Evolutionary conservation across 2,797 vertebrate species (phyloP), one percentile per base, ranked within the genome.

Genomic region (Anguilla pacifica): DNA sequence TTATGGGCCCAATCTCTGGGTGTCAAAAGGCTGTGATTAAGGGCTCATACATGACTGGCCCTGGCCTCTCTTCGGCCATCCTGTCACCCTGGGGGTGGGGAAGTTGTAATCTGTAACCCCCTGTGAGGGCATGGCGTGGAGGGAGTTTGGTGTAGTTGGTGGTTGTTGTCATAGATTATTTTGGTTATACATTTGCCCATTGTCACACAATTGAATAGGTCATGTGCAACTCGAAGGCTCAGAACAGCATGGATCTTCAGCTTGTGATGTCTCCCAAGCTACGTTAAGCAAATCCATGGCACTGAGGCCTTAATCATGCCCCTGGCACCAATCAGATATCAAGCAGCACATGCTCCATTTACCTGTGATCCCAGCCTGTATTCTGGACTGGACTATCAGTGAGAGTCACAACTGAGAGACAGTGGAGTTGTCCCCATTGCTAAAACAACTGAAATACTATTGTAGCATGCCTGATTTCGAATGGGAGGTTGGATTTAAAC

Each of bases 1-100:
- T 93, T 94, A 94, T 93, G 92, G 91, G 92, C 93, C 96, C 95
- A 96, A 96, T 96, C 95, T 95, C 94, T 95, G 95, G 92, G 95
- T 97, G 96, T 96, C 95, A 96, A 94, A 94, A 92, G 31, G 91
- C 91, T 92, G 94, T 97, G 96, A 97, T 97, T 97, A 96, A 97
- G 93, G 95, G 95, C 94, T 93, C 94, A 94, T 93, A 93, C 93
- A 94, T 28, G 59, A 46, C 59, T 70, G 46, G 61, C 17, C 79
- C 79, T 79, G 70, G 70, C 17, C 70, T 2, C 70, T 72, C 70
- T 35, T 35, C 31, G 13, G 70, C 70, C 70, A 72, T 72, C 28
- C n/a, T 72, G 70, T 72, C 70, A 72, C 28, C 70, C 3, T 3
- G 7, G 74, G 31, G 31, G 35, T 11, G 74, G 1, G 70, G n/a